Conservation (phyloP, 2,113 vertebrate species). For the Misgurnus mizolepis region DNA sequence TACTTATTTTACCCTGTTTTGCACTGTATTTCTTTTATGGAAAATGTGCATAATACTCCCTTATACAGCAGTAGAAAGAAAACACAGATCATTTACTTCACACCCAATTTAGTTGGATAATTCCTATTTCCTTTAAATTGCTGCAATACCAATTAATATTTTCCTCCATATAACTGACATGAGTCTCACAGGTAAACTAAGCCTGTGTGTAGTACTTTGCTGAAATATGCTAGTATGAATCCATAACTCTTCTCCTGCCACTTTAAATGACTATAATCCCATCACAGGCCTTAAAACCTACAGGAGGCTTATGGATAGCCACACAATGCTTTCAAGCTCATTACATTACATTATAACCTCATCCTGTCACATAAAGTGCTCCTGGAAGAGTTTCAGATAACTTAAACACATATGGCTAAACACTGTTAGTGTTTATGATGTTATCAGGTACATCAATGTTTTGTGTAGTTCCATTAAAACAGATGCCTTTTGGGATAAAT, state of each 20-base stretch:
- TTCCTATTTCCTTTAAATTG: background rate
- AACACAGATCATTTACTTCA: background rate
- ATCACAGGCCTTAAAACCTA: too few species aligned
- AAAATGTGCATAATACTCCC: too few species aligned
- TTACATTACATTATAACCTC: background rate
- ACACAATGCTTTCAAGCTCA: too few species aligned
- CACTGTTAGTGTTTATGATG: constrained; percentile 31
- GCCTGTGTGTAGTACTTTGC: background rate
- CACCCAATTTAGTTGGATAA: background rate
- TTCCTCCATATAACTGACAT: background rate
- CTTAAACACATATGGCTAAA: constrained; percentile 26
- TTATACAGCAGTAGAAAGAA: background rate
- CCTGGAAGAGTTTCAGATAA: constrained; percentile 23
- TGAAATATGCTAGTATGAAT: background rate
- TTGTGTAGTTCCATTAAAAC: constrained; percentile 10
- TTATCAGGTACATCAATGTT: constrained; percentile 32
- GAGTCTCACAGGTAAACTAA: background rate
- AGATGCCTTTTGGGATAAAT: background rate
- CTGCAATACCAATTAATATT: background rate
- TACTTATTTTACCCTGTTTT: too few species aligned
- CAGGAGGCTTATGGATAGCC: too few species aligned
- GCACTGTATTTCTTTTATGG: too few species aligned
- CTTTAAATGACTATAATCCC: too few species aligned
- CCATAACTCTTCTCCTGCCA: too few species aligned
- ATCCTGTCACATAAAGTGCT: constrained; percentile 4